phyloP scores from a whole-genome alignment of 2,888 invertebrate genomes.

The Villa cingulata region DNA sequence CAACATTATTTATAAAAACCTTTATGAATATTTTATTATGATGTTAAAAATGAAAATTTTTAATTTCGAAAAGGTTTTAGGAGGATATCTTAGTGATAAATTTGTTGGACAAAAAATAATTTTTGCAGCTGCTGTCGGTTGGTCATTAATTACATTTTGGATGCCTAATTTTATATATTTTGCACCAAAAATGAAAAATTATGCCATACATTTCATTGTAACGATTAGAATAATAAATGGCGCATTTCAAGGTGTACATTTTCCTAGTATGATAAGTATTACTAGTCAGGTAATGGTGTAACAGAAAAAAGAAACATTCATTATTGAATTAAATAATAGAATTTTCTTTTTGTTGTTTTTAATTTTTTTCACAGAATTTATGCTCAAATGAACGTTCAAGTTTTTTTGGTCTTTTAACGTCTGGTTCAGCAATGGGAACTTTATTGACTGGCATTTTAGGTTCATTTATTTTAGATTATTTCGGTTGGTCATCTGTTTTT shows the following conservation, averaged over 20 bases:
- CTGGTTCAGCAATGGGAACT: conserved; percentile 49
- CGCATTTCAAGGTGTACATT: conserved; percentile 52
- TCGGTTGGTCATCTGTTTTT: conserved; percentile 52
- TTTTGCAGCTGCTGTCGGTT: conserved; percentile 45
- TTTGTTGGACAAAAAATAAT: conserved; percentile 53
- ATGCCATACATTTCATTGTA: conserved; percentile 43
- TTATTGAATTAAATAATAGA: neutral
- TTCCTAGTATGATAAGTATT: conserved; percentile 55
- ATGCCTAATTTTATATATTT: conserved; percentile 42
- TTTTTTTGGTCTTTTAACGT: conserved; percentile 50
- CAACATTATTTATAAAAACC: neutral
- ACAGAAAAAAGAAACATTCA: neutral
- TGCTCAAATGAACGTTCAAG: conserved; percentile 48
- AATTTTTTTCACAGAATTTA: conserved; percentile 36
- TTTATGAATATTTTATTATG: neutral
- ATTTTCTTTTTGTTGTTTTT: neutral
- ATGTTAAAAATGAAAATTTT: neutral
- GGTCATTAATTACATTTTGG: conserved; percentile 42
- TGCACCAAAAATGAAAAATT: conserved; percentile 26
- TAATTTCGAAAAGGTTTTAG: conserved; percentile 33
- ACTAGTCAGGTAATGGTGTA: conserved; percentile 39
- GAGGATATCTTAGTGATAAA: conserved; percentile 44
- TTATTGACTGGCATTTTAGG: conserved; percentile 52
- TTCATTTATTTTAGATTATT: conserved; percentile 47
- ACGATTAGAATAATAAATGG: conserved; percentile 47